A percentile compares a stretch with the other conserved stretches of the same genome.
These are phyloP conservation scores for Heliconius hermathena DNA, from an alignment of 1,140 invertebrate species.

Conservation along the genomic window DNA sequence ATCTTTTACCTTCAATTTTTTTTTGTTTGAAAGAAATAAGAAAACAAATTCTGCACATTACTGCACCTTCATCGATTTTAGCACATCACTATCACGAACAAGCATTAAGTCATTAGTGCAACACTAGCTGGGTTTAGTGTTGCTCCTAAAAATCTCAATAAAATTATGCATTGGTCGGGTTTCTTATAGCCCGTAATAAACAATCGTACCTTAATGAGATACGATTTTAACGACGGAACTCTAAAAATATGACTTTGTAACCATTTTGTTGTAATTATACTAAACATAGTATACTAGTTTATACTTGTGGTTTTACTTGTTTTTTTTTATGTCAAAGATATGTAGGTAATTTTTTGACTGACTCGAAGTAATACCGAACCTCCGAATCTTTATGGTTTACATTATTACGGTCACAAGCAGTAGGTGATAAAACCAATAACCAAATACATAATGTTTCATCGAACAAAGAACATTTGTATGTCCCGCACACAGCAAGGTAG, in stretches of 20 bases:
- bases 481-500: no score
- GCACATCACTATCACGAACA: slow-evolving; percentile 39
- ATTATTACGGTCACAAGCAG: no score
- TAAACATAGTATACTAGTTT: neutral
- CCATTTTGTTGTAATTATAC: neutral
- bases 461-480: no score
- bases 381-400: no score
- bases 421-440: no score
- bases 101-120: slow-evolving; percentile 57
- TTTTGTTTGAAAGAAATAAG: no score
- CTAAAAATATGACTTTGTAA: slow-evolving; percentile 29
- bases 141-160: slow-evolving; percentile 40
- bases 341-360: no score
- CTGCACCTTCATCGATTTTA: neutral
- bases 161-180: slow-evolving; percentile 36
- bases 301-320: neutral
- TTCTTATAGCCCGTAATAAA: slow-evolving; percentile 30
- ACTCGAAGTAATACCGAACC: no score
- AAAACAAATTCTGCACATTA: neutral
- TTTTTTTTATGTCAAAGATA: neutral
- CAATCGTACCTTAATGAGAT: slow-evolving; percentile 23
- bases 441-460: no score
- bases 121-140: slow-evolving; percentile 43
- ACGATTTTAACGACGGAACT: slow-evolving; percentile 15
- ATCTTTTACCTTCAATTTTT: no score